Percentiles rank a stretch among this genome's conserved stretches.
These are phyloP conservation scores for Lasiurus cinereus DNA, from an alignment of 2,113 vertebrate species.

Conservation along the genomic window DNA sequence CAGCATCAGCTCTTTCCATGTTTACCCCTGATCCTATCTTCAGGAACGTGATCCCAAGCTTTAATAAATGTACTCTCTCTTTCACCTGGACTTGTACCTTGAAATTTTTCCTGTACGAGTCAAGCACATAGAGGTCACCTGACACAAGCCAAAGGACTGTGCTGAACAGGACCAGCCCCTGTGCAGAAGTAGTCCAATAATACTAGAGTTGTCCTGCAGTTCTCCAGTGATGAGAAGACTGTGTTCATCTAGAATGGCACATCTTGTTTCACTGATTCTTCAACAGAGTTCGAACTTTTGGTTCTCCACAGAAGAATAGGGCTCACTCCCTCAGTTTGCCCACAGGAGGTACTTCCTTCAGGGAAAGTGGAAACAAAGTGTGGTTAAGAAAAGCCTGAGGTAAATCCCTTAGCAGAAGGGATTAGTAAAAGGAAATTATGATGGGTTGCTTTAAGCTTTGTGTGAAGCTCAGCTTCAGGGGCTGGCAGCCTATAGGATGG, in stretches of 20 bases:
- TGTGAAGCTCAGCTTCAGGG: neutral
- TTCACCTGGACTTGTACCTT: neutral
- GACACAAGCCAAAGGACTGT: neutral
- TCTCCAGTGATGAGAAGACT: too few relatives aligned
- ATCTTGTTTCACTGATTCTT: neutral
- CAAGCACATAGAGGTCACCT: neutral
- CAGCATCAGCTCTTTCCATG: neutral
- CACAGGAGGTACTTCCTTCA: neutral
- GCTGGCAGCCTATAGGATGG: too few relatives aligned
- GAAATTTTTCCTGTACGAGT: neutral
- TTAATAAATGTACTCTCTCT: neutral
- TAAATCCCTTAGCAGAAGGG: neutral
- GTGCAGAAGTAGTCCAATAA: neutral
- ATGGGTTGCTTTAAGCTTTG: neutral
- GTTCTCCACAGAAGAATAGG: neutral
- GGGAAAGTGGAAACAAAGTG: neutral
- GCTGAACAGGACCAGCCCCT: neutral
- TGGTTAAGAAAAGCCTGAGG: neutral
- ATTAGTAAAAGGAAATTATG: neutral
- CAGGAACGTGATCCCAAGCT: neutral
- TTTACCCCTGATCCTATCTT: neutral
- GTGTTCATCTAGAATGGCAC: accelerated
- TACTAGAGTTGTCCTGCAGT: neutral
- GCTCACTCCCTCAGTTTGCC: neutral
- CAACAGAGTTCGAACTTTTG: neutral